Base-by-base conservation (phyloP, 2,888 invertebrate species). In the Bombyx huttoni region DNA sequence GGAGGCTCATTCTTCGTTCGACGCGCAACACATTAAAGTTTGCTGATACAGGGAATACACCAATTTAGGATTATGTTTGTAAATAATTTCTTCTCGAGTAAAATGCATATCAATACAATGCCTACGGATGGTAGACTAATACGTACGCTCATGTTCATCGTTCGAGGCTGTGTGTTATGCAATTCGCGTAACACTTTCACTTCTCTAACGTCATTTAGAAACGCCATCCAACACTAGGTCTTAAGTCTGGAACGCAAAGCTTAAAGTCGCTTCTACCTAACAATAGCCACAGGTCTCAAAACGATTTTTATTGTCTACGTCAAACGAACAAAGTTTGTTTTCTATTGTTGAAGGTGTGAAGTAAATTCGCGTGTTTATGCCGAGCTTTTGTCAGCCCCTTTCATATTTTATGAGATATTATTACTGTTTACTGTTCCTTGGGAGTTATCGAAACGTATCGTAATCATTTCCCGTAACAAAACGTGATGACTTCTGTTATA, bases 121-220 rank as follows among this genome's bases (percentile, higher is more conserved):
- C 40, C 3, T 40, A 40, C 63, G 62, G 60, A 46, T 69, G 64
- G 66, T 45, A 14, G 65, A 63, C 62, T 68, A 69, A 57, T n/a
- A n/a, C n/a, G n/a, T n/a, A 52, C 58, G 62, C n/a, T n/a, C 62
- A 60, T 58, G 60, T 67, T 69, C 65, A 61, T 63, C 65, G 71
- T 68, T 66, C 73, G 78, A 78, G 79, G 78, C 74, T 67, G 81
- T 75, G 59, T 53, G 61, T 85, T 83, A 81, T 75, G 79, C 75
- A 85, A 85, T 54, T 62, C 64, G 64, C 73, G 70, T 62, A 68
- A 64, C 70, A 84, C 85, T 85, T 85, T 85, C 85, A 81, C 85
- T 81, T 66, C 59, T 68, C 67, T 63, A 64, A 61, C 58, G 60
- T 58, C 40, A 49, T 53, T 56, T 54, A 47, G 49, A 34, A 34